phyloP scores from a whole-genome alignment of 2,113 vertebrate genomes.

The Otus sunia region DNA sequence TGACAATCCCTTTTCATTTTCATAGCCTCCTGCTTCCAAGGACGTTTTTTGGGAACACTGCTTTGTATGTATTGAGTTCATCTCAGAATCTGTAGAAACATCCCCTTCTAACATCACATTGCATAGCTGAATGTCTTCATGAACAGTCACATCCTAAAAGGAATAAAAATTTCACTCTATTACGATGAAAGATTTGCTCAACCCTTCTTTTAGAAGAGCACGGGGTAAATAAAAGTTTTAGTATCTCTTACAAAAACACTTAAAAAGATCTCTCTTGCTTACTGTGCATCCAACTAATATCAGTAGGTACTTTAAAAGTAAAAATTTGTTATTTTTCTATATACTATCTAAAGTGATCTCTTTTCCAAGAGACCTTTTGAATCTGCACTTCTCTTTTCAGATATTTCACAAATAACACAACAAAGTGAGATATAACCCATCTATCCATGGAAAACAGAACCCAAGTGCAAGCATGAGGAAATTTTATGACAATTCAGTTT shows the following conservation, averaged over 20 bases:
- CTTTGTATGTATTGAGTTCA: neutral
- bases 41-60: neutral
- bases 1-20: neutral
- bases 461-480: neutral
- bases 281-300: neutral
- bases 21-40: neutral
- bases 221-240: neutral
- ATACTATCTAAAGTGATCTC: neutral
- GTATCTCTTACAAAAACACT: neutral
- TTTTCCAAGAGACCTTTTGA: neutral
- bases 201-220: neutral
- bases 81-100: neutral
- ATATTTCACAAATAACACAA: neutral
- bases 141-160: slow-evolving; percentile 30
- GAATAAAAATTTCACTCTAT: neutral
- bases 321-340: neutral
- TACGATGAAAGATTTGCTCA: neutral
- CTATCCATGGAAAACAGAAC: neutral
- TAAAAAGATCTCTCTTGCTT: neutral
- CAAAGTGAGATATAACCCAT: neutral
- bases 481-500: neutral
- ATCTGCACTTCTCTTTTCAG: neutral
- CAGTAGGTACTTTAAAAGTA: neutral
- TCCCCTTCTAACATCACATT: neutral
- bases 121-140: neutral